Evolutionary conservation across 2,888 invertebrate species (phyloP), one percentile per base, ranked within the genome.

Genomic region (Latheticus oryzae): DNA sequence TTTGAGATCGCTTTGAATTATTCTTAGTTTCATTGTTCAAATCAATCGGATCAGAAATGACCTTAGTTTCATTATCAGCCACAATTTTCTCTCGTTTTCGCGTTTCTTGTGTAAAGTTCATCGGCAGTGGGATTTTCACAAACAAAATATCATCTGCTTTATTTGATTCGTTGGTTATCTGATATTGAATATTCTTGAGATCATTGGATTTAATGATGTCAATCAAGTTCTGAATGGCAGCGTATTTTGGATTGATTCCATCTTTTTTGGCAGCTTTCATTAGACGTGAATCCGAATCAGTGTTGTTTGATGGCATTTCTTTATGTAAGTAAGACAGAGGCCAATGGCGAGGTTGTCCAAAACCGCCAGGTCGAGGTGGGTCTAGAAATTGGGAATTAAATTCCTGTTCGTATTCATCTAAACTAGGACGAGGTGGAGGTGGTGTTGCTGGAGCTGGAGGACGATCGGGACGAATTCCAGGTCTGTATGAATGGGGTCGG

Each of bases 271-370:
- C 52, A 7, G 9, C 43, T 26, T 60, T 60, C 60, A 64, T 69
- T 16, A 65, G 42, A 51, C 60, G 56, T 1, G 67, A 23, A 12
- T 64, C 62, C 1, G 64, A 42, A 8, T 63, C 63, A 4, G 70
- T 69, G 7, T 24, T 60, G 52, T 91, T 90, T 0, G 92, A 92
- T 2, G 93, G 93, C 21, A 87, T 85, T 57, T 88, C 87, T 74
- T 87, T 87, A 71, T 93, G 93, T 0, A 93, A 81, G 73, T 92
- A 93, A 0, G 90, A 88, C 9, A 93, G 87, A 0, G 92, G 92
- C 91, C 91, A 93, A 55, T 81, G 76, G 12, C 83, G 77, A 0
- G 79, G 70, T 64, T 72, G 75, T 4, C 83, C 83, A 40, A 83
- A 81, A 9, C 77, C 76, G 11, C 81, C 81, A 1, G 82, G 80